Conservation (phyloP, 2,888 invertebrate genomes). For the Nasonia oneida region DNA sequence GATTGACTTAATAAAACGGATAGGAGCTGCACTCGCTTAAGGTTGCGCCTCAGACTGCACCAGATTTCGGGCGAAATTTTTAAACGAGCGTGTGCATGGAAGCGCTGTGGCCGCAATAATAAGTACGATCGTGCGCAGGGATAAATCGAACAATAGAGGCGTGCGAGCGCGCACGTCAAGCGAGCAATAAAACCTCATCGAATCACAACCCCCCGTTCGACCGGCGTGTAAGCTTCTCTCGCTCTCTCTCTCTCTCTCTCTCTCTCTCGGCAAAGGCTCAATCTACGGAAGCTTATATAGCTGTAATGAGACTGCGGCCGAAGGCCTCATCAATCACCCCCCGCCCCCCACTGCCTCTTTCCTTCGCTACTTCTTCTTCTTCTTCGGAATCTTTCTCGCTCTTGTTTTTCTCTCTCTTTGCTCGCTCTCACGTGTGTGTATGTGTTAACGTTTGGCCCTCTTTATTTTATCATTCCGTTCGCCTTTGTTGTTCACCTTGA, state of each 20-base stretch:
- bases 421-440: slow-evolving; percentile 34
- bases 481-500: not conserved
- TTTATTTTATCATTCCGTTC: not conserved
- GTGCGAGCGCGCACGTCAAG: slow-evolving; percentile 69
- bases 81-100: not conserved
- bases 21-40: not conserved
- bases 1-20: slow-evolving; percentile 56
- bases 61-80: not conserved
- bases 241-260: slow-evolving; percentile 22
- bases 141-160: slow-evolving; percentile 70
- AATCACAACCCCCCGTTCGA: slow-evolving; percentile 77
- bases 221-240: slow-evolving; percentile 74
- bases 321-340: slow-evolving; percentile 79
- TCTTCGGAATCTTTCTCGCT: slow-evolving; percentile 53
- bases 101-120: slow-evolving; percentile 36
- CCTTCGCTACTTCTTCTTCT: slow-evolving; percentile 58
- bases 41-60: not conserved
- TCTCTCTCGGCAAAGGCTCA: slow-evolving; percentile 71
- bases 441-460: not conserved
- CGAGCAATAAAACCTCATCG: slow-evolving; percentile 79
- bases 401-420: slow-evolving; percentile 61
- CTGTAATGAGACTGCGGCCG: slow-evolving; percentile 79
- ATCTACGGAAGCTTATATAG: slow-evolving; percentile 79
- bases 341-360: slow-evolving; percentile 60
- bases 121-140: slow-evolving; percentile 48